Base-by-base conservation (phyloP, 2,888 invertebrate genomes). In the Epinotia bilunana region DNA sequence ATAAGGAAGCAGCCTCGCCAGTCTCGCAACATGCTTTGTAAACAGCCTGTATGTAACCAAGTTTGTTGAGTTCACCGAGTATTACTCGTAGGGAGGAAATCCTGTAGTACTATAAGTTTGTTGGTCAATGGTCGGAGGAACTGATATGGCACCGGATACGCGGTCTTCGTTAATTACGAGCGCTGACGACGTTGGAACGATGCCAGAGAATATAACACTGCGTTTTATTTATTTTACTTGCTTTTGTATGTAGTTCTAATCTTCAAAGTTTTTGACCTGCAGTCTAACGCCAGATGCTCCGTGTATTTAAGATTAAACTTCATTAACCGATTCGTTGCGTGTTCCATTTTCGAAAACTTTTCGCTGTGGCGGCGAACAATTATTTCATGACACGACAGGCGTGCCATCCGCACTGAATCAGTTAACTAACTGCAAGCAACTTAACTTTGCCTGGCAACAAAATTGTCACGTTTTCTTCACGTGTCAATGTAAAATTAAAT, bases 401-500 rank as follows among this genome's bases (percentile, higher is more conserved):
- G n/a, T n/a, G n/a, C n/a, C n/a, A n/a, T n/a, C n/a, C n/a, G n/a
- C n/a, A n/a, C n/a, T n/a, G n/a, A n/a, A n/a, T n/a, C n/a, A n/a
- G n/a, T 23, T 61, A 11, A 28, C n/a, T 2, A 62, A 13, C 20
- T 43, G 4, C n/a, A n/a, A 11, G 43, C 43, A 43, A 43, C 13
- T 53, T 53, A n/a, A 53, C 16, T 16, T 5, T 13, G 49, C 16
- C 49, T n/a, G 53, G 53, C 53, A 18, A 13, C 62, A 43, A 62
- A 20, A 20, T 39, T 62, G 62, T 18, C 28, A 55, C 46, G 18
- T 53, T 18, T 67, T 49, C 65, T 33, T 55, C 18, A 67, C 60
- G 64, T 55, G 39, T 55, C 18, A 11, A 28, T 18, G 23, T 55
- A 62, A 72, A 55, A 53, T 73, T 55, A 53, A 68, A 73, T 68